Conservation (phyloP, 2,797 vertebrate species). For the Momotus momota region DNA sequence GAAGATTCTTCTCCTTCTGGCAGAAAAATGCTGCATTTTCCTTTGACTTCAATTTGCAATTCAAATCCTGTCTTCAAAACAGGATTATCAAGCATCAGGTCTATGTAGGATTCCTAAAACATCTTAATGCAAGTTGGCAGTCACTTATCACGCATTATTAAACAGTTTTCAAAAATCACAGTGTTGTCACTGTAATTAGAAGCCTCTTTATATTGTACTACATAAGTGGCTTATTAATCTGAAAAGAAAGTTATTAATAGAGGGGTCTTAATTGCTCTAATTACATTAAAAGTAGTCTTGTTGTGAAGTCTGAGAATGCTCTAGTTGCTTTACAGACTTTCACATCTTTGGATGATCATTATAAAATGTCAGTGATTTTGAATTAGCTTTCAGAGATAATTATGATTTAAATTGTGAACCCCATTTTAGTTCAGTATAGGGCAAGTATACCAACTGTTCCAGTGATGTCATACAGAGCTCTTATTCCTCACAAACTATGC, state of each 20-base stretch:
- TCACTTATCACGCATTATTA: conserved; percentile 33
- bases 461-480: neutral
- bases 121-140: conserved; percentile 52
- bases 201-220: conserved; percentile 36
- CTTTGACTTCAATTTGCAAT: conserved; percentile 46
- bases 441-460: neutral
- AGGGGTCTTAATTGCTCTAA: conserved; percentile 47
- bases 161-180: conserved; percentile 50
- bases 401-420: neutral
- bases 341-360: neutral
- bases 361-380: conserved; percentile 39
- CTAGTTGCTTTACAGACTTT: conserved; percentile 10
- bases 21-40: neutral
- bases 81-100: conserved; percentile 49
- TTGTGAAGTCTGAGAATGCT: conserved; percentile 15
- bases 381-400: conserved; percentile 28
- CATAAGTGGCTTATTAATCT: conserved; percentile 48
- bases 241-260: conserved; percentile 51
- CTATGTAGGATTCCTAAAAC: conserved; percentile 34
- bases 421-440: neutral
- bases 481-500: neutral
- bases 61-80: conserved; percentile 45
- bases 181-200: conserved; percentile 61
- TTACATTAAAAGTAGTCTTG: conserved; percentile 42
- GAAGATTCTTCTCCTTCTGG: neutral